These are phyloP conservation scores for Hydrocynus forskahlii DNA, from an alignment of 2,797 vertebrate species.

Conservation along the genomic window DNA sequence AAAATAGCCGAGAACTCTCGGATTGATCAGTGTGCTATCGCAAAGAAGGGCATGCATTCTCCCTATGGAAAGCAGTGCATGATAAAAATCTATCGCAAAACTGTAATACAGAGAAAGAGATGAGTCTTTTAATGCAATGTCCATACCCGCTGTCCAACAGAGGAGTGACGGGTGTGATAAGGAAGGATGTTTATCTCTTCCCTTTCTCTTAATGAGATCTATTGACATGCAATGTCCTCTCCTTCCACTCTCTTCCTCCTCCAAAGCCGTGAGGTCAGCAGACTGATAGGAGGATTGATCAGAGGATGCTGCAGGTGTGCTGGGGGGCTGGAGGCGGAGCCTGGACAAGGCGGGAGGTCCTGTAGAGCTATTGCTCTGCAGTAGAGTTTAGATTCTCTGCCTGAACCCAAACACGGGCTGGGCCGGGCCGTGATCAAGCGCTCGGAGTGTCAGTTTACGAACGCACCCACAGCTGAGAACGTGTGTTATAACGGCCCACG, in stretches of 20 bases:
- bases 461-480: too few species aligned
- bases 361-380: conserved; percentile 41
- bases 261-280: background rate
- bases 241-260: background rate
- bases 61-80: background rate
- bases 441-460: too few species aligned
- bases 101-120: background rate
- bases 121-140: background rate
- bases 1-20: background rate
- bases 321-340: conserved; percentile 24
- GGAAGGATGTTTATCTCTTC: background rate
- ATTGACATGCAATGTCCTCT: background rate
- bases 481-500: too few species aligned
- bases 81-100: background rate
- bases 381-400: too few species aligned
- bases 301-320: conserved; percentile 19
- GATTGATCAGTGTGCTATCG: background rate
- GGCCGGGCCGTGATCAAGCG: too few species aligned
- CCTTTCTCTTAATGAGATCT: background rate
- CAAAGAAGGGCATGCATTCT: background rate
- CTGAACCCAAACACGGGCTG: too few species aligned
- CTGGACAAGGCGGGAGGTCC: conserved; percentile 7
- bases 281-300: conserved; percentile 12
- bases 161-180: background rate
- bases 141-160: background rate